Evolutionary conservation across 2,888 invertebrate species (phyloP).

Genomic region (Chrysolina oricalcia): DNA sequence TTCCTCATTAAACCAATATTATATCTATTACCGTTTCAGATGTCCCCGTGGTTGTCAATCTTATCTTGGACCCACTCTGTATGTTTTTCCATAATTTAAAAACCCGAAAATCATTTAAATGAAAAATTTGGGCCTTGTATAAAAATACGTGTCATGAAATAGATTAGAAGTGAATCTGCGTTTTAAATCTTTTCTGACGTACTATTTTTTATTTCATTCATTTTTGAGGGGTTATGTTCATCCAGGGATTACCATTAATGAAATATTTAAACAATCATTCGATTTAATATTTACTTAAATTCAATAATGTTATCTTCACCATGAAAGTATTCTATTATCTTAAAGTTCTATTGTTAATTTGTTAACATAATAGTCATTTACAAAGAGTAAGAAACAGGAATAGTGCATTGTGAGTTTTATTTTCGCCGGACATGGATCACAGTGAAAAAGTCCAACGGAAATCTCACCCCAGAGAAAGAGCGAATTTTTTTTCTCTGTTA

Average conservation of each 20-base stretch:
- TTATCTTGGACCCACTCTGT: too few relatives aligned
- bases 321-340: not conserved
- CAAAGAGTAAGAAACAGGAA: not conserved
- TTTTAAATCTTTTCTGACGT: too few relatives aligned
- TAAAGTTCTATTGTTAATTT: not conserved
- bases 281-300: not conserved
- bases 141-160: too few relatives aligned
- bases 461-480: constrained; percentile 56
- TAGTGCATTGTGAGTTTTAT: not conserved
- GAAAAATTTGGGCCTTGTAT: too few relatives aligned
- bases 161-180: too few relatives aligned
- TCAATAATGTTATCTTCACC: not conserved
- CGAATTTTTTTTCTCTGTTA: constrained; percentile 58
- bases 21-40: too few relatives aligned
- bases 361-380: not conserved
- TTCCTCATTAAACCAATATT: too few relatives aligned
- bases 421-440: constrained; percentile 56
- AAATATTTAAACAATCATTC: not conserved
- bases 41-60: too few relatives aligned
- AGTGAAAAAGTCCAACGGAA: constrained; percentile 52
- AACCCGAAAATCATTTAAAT: too few relatives aligned
- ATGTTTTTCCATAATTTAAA: too few relatives aligned
- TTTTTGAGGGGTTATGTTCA: too few relatives aligned
- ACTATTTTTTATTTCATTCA: too few relatives aligned
- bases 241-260: not conserved